phyloP scores from a whole-genome alignment of 1,140 invertebrate species.

The Anastrepha ludens region DNA sequence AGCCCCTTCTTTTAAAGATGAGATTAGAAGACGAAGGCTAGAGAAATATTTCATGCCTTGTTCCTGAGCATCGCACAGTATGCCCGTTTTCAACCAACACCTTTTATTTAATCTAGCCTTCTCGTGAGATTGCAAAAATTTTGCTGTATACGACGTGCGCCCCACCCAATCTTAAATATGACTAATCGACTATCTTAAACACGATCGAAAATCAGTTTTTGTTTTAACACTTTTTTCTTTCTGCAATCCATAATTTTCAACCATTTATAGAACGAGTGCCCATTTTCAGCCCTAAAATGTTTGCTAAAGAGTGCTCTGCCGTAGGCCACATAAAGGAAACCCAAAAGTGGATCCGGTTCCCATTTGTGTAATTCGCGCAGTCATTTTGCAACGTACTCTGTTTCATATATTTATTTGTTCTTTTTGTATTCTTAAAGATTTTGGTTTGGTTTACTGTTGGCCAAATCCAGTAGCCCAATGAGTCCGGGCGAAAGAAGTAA shows the following conservation, averaged over 20 bases:
- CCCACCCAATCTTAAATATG: too few species aligned
- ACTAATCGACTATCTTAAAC: too few species aligned
- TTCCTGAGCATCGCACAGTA: too few species aligned
- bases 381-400: conserved; percentile 5
- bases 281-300: neutral
- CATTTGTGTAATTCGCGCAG: conserved; percentile 1
- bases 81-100: too few species aligned
- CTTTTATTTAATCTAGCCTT: too few species aligned
- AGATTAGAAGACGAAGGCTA: too few species aligned
- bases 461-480: neutral
- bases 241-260: neutral
- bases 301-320: neutral
- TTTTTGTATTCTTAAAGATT: too few species aligned
- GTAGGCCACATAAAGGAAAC: conserved; percentile 30
- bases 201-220: too few species aligned
- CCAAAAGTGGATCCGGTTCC: conserved; percentile 14
- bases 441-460: neutral
- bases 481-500: conserved; percentile 3
- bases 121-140: too few species aligned
- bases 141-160: neutral
- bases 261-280: neutral
- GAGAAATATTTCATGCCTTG: too few species aligned
- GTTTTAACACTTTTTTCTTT: neutral
- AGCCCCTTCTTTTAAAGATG: too few species aligned
- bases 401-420: neutral